Evolutionary conservation across 2,113 vertebrate genomes (phyloP).

Genomic region (Enhydra lutris): DNA sequence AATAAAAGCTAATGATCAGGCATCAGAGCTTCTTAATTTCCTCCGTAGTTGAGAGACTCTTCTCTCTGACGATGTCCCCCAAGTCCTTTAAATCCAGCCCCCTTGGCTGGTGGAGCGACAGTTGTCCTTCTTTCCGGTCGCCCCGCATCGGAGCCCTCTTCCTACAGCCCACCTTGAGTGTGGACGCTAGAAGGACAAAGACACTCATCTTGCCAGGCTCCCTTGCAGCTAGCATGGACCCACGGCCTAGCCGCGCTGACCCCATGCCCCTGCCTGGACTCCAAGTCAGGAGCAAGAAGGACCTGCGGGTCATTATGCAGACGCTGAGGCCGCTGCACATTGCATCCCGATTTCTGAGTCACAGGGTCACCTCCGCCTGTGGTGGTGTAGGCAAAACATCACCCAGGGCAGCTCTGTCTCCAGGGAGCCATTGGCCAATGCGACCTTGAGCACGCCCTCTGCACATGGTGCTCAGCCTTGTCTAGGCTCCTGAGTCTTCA

Average conservation of each 20-base stretch:
- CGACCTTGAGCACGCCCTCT: too few species aligned
- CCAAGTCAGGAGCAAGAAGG: background rate
- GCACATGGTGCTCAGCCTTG: background rate
- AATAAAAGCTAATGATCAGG: slow-evolving; percentile 42
- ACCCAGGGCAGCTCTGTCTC: background rate
- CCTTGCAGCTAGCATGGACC: background rate
- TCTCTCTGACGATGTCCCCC: background rate
- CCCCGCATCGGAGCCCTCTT: background rate
- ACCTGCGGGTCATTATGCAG: background rate
- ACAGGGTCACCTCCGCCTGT: background rate
- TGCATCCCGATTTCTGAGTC: background rate
- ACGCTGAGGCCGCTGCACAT: background rate
- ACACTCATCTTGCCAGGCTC: background rate
- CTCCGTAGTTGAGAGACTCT: background rate
- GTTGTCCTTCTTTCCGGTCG: background rate
- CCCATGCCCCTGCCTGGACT: background rate
- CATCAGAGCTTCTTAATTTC: slow-evolving; percentile 32
- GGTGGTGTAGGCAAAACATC: background rate
- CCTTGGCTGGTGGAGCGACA: background rate
- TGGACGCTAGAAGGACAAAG: background rate
- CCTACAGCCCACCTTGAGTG: background rate
- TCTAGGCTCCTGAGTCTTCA: background rate
- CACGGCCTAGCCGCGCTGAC: background rate
- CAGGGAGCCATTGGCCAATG: rapidly evolving
- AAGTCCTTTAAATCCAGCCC: slow-evolving; percentile 11